These are phyloP conservation scores for Microctonus aethiopoides DNA, from an alignment of 2,888 invertebrate genomes.

Conservation along the genomic window DNA sequence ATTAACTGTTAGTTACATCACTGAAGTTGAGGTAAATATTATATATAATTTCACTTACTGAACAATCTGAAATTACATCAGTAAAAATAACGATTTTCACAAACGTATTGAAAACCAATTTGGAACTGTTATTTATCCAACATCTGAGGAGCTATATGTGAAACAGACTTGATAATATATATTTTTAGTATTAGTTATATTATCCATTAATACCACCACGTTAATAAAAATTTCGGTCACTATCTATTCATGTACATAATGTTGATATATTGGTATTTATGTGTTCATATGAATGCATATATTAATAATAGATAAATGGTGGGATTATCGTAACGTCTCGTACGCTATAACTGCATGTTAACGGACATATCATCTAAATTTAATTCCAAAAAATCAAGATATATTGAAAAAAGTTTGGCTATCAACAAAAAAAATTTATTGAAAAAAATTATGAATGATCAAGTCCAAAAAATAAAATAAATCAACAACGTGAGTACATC, in stretches of 20 bases:
- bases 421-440: neutral
- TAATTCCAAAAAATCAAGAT: neutral
- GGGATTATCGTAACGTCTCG: too few relatives aligned
- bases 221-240: neutral
- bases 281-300: neutral
- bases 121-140: too few relatives aligned
- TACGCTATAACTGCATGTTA: too few relatives aligned
- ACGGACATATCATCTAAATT: neutral
- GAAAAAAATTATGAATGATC: neutral
- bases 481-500: neutral
- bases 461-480: neutral
- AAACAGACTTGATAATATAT: too few relatives aligned
- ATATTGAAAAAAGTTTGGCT: neutral
- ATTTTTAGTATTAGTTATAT: neutral
- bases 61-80: neutral
- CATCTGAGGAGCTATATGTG: too few relatives aligned
- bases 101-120: neutral
- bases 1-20: neutral
- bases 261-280: neutral
- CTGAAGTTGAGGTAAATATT: neutral
- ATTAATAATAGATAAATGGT: too few relatives aligned
- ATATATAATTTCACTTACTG: neutral
- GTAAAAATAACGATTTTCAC: neutral
- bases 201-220: neutral
- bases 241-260: neutral